Base-by-base conservation (phyloP, 2,797 vertebrate genomes). In the Cryptoblepharus egeriae region DNA sequence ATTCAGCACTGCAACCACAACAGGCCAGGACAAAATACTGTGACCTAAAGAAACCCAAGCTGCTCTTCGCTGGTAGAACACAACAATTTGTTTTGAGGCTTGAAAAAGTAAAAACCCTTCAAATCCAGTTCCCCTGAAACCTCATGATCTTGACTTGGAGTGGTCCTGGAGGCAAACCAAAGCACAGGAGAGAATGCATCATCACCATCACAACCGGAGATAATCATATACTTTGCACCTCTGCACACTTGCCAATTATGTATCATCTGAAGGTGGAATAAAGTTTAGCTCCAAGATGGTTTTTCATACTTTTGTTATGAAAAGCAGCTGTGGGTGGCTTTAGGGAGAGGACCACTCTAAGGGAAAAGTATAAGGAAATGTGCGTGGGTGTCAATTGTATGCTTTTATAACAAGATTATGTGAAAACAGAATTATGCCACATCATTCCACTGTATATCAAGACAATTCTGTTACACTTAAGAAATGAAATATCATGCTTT, bases 1-100 rank as follows among this genome's bases (percentile, higher is more conserved):
- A 85, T 67, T 65, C 79, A 84, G 77, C 75, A 89, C 67, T 8
- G 79, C 87, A 76, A 89, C 60, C 45, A 13, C 74, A 73, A n/a
- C 15, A 0, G 10, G 37, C 35, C 26, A 30, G 91, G 68, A 76
- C 76, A 77, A 87, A 57, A 87, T 88, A 87, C 0, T 75, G 63
- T 84, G 88, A 85, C 84, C 85, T 77, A 81, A 75, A 70, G 88
- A 86, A 52, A 81, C 18, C 35, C 28, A 4, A 15, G 22, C 75
- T 72, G 68, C 63, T 83, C 28, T 68, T 57, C 30, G 32, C 1
- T n/a, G 2, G 2, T 26, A 16, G 70, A 67, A 65, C 4, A 26
- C 22, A 13, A 63, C 16, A 12, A 22, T 72, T 55, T 71, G 32
- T 70, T 63, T 28, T 9, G 24, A 55, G 30, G 58, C 60, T 70